phyloP scores from a whole-genome alignment of 1,140 invertebrate genomes.

The Cyrtorhinus lividipennis region DNA sequence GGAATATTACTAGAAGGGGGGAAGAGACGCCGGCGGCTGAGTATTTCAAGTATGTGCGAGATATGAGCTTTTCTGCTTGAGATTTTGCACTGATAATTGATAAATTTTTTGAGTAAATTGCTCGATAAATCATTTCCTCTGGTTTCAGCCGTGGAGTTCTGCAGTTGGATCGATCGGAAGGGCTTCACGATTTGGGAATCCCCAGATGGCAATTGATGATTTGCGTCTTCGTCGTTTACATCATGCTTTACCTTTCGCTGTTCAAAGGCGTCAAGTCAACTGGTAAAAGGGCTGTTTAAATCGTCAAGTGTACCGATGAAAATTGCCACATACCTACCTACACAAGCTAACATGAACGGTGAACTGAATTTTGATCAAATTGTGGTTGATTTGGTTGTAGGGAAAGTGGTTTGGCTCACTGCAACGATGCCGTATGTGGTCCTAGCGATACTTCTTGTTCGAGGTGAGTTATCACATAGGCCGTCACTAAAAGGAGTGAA shows the following conservation, averaged over 20 bases:
- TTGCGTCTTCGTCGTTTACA: slow-evolving; percentile 54
- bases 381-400: slow-evolving; percentile 31
- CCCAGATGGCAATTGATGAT: slow-evolving; percentile 57
- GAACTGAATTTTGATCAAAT: not conserved
- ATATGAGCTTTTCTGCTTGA: no score
- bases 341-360: not conserved
- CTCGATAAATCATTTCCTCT: no score
- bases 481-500: no score
- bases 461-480: slow-evolving; percentile 29
- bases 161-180: slow-evolving; percentile 55
- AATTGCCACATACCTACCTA: not conserved
- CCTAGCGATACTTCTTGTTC: slow-evolving; percentile 49
- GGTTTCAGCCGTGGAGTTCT: slow-evolving; percentile 62
- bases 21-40: slow-evolving; percentile 47
- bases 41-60: slow-evolving; percentile 40
- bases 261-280: slow-evolving; percentile 79
- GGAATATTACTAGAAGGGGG: slow-evolving; percentile 26
- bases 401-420: slow-evolving; percentile 67
- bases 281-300: no score
- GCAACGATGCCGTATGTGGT: slow-evolving; percentile 67
- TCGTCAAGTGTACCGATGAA: not conserved
- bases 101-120: no score
- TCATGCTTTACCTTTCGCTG: slow-evolving; percentile 61
- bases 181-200: slow-evolving; percentile 51
- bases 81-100: no score